Base-by-base conservation (phyloP, 2,797 vertebrate genomes). In the Hyperoplus immaculatus region DNA sequence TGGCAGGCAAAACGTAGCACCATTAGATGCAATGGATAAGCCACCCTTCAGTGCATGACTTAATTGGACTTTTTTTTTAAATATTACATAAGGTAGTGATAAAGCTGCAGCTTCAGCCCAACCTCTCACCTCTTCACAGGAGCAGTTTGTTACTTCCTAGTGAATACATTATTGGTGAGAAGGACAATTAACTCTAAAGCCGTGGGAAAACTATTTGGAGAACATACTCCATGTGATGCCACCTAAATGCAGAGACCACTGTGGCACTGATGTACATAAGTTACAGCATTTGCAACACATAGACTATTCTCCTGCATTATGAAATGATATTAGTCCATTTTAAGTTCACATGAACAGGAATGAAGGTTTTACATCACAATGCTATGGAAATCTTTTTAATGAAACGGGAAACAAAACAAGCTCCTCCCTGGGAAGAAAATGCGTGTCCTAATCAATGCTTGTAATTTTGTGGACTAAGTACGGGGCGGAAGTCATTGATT, bases 1-100 rank as follows among this genome's bases (percentile, higher is more conserved):
- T 78, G 61, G 65, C 39, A 50, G 56, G 77, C 59, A 81, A 75
- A 51, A 69, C 81, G 84, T 78, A 78, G 71, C 83, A 87, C 82
- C 58, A 87, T 88, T 78, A 86, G 69, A 80, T 54, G 72, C 54
- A 15, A 50, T 41, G 69, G 68, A 82, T 80, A 72, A 69, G 54
- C 45, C 69, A 76, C 65, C 77, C 61, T 78, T 81, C 59, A 78
- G 57, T 81, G 75, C 62, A 42, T 47, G 64, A 80, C 53, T 72
- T 78, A 81, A 89, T 46, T 84, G 21, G 83, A 78, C 69, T 69
- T 71, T 89, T 80, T 77, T 59, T 29, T 29, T 3, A 29, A 29
- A 62, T 65, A 80, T 75, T 45, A 45, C 68, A 58, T 51, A 13
- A 72, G 77, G 65, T 41, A 51, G 29, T 55, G 6, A 45, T 64